These are phyloP conservation scores for Galerucella pusilla DNA, from an alignment of 2,888 invertebrate species.

Conservation along the genomic window DNA sequence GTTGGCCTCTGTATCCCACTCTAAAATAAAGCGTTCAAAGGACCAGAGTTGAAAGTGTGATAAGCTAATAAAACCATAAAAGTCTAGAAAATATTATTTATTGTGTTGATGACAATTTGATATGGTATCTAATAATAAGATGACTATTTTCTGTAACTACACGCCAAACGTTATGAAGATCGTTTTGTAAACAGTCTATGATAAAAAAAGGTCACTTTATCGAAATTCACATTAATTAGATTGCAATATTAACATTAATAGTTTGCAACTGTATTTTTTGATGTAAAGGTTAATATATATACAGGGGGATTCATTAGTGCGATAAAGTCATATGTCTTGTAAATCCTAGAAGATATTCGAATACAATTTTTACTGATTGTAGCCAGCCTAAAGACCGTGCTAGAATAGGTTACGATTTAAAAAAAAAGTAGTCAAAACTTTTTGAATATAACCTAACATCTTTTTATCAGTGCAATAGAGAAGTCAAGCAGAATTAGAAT, in stretches of 20 bases:
- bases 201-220: conserved; percentile 18
- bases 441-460: too few species aligned
- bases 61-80: conserved; percentile 36
- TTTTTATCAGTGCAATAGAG: too few species aligned
- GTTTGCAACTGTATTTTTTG: neutral
- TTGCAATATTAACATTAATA: neutral
- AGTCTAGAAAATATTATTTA: conserved; percentile 28
- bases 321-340: too few species aligned
- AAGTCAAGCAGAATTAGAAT: too few species aligned
- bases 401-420: too few species aligned
- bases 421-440: too few species aligned
- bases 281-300: neutral
- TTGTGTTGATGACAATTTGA: conserved; percentile 18
- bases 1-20: conserved; percentile 57
- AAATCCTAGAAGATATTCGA: too few species aligned
- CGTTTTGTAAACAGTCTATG: conserved; percentile 2
- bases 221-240: neutral
- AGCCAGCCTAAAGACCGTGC: too few species aligned
- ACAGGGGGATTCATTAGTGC: too few species aligned
- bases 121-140: conserved; percentile 16
- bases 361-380: too few species aligned
- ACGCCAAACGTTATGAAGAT: neutral
- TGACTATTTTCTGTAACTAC: conserved; percentile 20
- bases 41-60: conserved; percentile 37
- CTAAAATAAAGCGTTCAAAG: conserved; percentile 41